Conservation (phyloP, 2,888 invertebrate species). For the Euplagia quadripunctaria region DNA sequence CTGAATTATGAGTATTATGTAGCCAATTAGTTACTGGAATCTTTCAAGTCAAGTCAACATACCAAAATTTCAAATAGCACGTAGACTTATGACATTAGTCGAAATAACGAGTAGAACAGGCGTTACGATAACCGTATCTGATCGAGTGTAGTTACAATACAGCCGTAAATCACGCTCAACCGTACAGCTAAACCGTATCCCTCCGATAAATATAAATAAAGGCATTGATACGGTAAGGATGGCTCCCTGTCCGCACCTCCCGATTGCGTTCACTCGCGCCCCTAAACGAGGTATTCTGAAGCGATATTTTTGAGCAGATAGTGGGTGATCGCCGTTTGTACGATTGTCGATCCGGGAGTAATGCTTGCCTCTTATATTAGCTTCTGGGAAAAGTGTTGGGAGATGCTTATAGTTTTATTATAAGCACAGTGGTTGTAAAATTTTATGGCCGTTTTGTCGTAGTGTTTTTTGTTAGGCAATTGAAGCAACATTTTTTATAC, state of each 20-base stretch:
- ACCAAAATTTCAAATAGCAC: background rate
- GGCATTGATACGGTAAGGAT: slow-evolving; percentile 46
- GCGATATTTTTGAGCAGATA: slow-evolving; percentile 47
- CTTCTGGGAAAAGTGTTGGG: slow-evolving; percentile 18
- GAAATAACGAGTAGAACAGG: slow-evolving; percentile 8
- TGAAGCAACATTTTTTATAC: slow-evolving; percentile 2
- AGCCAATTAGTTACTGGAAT: background rate
- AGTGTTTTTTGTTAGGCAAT: slow-evolving; percentile 6
- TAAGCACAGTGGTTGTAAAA: slow-evolving; percentile 13
- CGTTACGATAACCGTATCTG: slow-evolving; percentile 35
- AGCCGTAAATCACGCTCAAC: slow-evolving; percentile 46
- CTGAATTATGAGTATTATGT: background rate
- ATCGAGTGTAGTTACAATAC: slow-evolving; percentile 27
- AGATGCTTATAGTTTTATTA: slow-evolving; percentile 18
- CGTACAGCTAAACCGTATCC: slow-evolving; percentile 41
- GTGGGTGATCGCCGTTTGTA: slow-evolving; percentile 34
- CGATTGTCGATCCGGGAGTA: slow-evolving; percentile 41
- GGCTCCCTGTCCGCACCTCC: slow-evolving; percentile 42
- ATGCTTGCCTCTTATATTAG: slow-evolving; percentile 23
- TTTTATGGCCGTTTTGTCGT: slow-evolving; percentile 16
- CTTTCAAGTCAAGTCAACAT: background rate
- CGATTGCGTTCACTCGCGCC: slow-evolving; percentile 15
- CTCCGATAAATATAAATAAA: slow-evolving; percentile 55
- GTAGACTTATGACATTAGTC: slow-evolving; percentile 4
- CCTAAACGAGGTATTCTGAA: slow-evolving; percentile 42